These are phyloP conservation scores for Sphaerophoria taeniata DNA, from an alignment of 2,888 invertebrate genomes.

Conservation along the genomic window DNA sequence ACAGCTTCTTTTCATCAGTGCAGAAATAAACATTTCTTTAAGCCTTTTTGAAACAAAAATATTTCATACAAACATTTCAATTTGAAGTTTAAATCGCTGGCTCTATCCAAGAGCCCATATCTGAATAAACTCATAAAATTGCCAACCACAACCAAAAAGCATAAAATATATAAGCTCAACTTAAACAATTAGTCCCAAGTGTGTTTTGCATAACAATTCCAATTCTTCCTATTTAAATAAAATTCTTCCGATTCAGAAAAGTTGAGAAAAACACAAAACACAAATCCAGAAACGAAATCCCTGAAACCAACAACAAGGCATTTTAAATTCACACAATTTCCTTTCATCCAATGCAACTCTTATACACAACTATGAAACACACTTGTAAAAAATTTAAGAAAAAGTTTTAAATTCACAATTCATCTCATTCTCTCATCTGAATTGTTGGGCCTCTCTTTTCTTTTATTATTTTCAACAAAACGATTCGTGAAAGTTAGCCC, in stretches of 20 bases:
- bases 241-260: slow-evolving; percentile 22
- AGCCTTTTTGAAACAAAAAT: too few relatives aligned
- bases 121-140: slow-evolving; percentile 10
- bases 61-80: too few relatives aligned
- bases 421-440: slow-evolving; percentile 2
- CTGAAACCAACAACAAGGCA: slow-evolving; percentile 14
- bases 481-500: slow-evolving; percentile 61
- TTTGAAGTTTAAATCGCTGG: too few relatives aligned
- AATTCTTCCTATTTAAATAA: slow-evolving; percentile 40
- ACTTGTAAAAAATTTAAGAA: slow-evolving; percentile 63
- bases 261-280: slow-evolving; percentile 26
- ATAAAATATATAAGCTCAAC: slow-evolving; percentile 43
- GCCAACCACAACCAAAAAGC: slow-evolving; percentile 9
- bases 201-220: slow-evolving; percentile 62
- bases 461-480: slow-evolving; percentile 61
- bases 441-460: slow-evolving; percentile 18
- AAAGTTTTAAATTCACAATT: slow-evolving; percentile 57
- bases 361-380: slow-evolving; percentile 19
- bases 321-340: slow-evolving; percentile 35
- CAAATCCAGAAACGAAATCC: slow-evolving; percentile 18
- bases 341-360: neutral
- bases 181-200: slow-evolving; percentile 60
- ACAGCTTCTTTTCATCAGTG: too few relatives aligned
- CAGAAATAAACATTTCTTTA: too few relatives aligned
- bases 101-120: too few relatives aligned